These are phyloP conservation scores for Escarpia spicata DNA, from an alignment of 2,888 invertebrate species.

Conservation along the genomic window DNA sequence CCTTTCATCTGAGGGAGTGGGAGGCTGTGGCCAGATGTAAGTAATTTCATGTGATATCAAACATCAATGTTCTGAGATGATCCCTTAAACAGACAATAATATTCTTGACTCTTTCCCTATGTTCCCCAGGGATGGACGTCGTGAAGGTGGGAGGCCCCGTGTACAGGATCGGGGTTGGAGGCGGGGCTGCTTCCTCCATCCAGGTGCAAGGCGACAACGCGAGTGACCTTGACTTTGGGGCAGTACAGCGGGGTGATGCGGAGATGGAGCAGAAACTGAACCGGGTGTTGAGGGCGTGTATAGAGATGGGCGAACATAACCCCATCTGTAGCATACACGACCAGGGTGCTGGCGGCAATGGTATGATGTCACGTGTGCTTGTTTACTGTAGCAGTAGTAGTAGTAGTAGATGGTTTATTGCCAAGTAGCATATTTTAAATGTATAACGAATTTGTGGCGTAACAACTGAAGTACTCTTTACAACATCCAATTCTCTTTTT, in stretches of 20 bases:
- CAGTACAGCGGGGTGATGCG: slow-evolving; percentile 95
- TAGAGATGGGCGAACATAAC: slow-evolving; percentile 83
- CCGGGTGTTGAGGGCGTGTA: slow-evolving; percentile 89
- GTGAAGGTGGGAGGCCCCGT: slow-evolving; percentile 97
- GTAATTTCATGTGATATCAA: no score
- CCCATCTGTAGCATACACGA: slow-evolving; percentile 96
- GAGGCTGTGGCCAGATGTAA: no score
- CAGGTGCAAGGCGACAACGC: slow-evolving; percentile 91
- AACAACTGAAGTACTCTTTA: no score
- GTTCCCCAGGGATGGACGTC: slow-evolving; percentile 80
- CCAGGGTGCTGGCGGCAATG: slow-evolving; percentile 95
- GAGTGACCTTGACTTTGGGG: slow-evolving; percentile 89
- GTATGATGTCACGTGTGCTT: slow-evolving; percentile 46
- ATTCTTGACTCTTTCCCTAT: not conserved
- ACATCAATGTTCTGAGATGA: not conserved
- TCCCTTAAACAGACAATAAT: not conserved
- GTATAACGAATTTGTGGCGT: no score
- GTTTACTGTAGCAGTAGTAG: no score
- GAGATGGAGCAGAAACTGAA: slow-evolving; percentile 99
- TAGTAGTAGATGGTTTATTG: no score
- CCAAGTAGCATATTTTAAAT: no score
- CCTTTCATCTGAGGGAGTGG: no score
- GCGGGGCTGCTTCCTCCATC: slow-evolving; percentile 97
- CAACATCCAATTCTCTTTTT: no score
- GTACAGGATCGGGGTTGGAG: slow-evolving; percentile 97